Evolutionary conservation across 2,888 invertebrate species (phyloP).

Genomic region (Crioceris asparagi): DNA sequence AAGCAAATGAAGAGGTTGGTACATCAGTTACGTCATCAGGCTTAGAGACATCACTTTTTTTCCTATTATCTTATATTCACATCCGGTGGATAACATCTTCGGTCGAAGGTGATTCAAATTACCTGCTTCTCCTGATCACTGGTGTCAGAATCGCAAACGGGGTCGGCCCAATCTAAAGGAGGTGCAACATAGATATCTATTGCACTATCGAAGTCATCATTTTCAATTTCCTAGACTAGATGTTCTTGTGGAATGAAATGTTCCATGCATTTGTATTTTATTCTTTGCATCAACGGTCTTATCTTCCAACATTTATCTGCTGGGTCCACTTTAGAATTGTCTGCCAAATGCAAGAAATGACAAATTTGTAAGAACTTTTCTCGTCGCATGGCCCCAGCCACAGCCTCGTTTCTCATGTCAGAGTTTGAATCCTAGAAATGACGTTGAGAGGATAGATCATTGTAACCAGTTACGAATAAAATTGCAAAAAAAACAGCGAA

Average conservation of each 20-base stretch:
- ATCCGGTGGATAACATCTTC: no score
- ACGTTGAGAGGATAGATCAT: constrained; percentile 3
- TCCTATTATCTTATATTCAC: no score
- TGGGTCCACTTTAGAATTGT: constrained; percentile 2
- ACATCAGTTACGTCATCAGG: no score
- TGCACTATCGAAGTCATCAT: no score
- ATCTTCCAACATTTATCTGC: constrained; percentile 6
- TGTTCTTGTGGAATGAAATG: constrained; percentile 7
- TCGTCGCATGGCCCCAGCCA: constrained; percentile 12
- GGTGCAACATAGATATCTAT: no score
- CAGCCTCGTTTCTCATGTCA: constrained; percentile 9
- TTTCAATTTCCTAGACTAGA: no score
- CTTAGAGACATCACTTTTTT: no score
- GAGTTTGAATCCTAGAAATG: constrained; percentile 8
- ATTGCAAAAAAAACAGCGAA: constrained; percentile 11
- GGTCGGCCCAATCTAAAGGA: no score
- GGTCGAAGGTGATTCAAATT: no score
- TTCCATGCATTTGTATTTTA: constrained; percentile 4
- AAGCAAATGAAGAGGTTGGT: no score
- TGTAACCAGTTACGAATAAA: constrained; percentile 4
- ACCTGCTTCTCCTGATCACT: no score
- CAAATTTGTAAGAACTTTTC: constrained; percentile 9
- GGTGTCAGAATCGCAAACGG: no score
- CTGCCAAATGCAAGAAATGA: constrained; percentile 10
- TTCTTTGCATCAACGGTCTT: constrained; percentile 5